Percentiles rank a stretch among this genome's conserved stretches.
These are phyloP conservation scores for Silurus lanzhouensis DNA, from an alignment of 2,797 vertebrate species.

Conservation along the genomic window DNA sequence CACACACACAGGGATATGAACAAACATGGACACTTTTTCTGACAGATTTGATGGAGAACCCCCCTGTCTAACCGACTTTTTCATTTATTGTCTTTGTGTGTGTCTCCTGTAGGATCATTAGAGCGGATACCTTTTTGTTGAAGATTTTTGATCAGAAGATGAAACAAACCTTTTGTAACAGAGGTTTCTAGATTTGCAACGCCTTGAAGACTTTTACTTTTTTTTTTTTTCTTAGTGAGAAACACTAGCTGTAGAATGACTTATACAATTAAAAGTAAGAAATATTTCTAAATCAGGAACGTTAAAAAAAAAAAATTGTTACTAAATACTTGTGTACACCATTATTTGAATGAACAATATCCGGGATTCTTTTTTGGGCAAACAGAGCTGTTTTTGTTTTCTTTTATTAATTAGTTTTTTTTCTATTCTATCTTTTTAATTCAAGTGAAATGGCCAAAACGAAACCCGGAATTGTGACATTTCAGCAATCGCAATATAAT, in stretches of 20 bases:
- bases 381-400: slow-evolving; percentile 69
- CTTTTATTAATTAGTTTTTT: background rate
- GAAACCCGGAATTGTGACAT: slow-evolving; percentile 87
- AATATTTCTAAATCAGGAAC: slow-evolving; percentile 96
- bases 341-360: slow-evolving; percentile 83
- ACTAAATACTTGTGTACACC: slow-evolving; percentile 92
- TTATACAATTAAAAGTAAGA: slow-evolving; percentile 79
- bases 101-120: slow-evolving; percentile 88
- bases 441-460: slow-evolving; percentile 77
- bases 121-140: slow-evolving; percentile 73
- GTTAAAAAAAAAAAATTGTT: slow-evolving; percentile 79
- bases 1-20: background rate
- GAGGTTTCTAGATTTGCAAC: slow-evolving; percentile 95
- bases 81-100: background rate
- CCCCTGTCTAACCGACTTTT: no score
- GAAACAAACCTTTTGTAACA: slow-evolving; percentile 88
- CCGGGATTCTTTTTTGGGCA: slow-evolving; percentile 78
- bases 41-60: no score
- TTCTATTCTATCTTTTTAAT: slow-evolving; percentile 77
- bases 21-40: background rate
- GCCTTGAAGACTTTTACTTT: slow-evolving; percentile 94
- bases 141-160: slow-evolving; percentile 80
- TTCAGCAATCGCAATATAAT: slow-evolving; percentile 86
- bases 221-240: slow-evolving; percentile 90
- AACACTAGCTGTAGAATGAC: slow-evolving; percentile 99